phyloP scores from a whole-genome alignment of 2,888 invertebrate genomes.

The Tanytarsus gracilentus region DNA sequence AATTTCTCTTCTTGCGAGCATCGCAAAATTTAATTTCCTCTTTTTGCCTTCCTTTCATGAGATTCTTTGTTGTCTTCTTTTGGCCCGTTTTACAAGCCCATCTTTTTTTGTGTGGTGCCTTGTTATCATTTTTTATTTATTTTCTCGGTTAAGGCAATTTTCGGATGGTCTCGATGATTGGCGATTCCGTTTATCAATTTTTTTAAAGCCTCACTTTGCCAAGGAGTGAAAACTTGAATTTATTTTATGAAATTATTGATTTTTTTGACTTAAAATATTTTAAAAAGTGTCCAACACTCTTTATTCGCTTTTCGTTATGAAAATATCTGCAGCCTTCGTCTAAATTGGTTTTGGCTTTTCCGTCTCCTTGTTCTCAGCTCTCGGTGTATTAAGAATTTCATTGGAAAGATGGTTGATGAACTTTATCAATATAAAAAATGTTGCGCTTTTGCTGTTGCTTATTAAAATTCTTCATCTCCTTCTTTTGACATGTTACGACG shows the following conservation, averaged over 20 bases:
- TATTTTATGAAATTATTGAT: no score
- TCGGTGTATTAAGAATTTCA: neutral
- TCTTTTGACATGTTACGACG: neutral
- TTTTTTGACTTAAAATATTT: no score
- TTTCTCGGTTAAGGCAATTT: constrained; percentile 14
- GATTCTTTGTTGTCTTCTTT: constrained; percentile 18
- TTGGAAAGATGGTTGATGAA: constrained; percentile 16
- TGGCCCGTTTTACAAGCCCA: no score
- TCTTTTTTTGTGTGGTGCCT: constrained; percentile 14
- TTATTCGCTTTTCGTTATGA: constrained; percentile 10
- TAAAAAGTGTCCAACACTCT: neutral
- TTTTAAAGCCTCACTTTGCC: no score
- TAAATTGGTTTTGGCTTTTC: constrained; percentile 16
- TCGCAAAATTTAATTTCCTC: constrained; percentile 26
- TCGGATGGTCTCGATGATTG: constrained; percentile 16
- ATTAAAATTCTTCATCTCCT: constrained; percentile 9
- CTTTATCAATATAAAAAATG: constrained; percentile 1
- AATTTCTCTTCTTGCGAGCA: neutral
- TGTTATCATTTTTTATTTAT: constrained; percentile 26
- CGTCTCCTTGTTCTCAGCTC: neutral
- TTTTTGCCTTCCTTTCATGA: constrained; percentile 11
- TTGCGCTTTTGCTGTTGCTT: neutral
- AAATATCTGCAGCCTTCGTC: constrained; percentile 9
- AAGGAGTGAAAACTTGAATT: no score
- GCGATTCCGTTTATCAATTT: constrained; percentile 25